These are phyloP conservation scores for Dromaius novaehollandiae DNA, from an alignment of 2,113 vertebrate species.

Conservation along the genomic window DNA sequence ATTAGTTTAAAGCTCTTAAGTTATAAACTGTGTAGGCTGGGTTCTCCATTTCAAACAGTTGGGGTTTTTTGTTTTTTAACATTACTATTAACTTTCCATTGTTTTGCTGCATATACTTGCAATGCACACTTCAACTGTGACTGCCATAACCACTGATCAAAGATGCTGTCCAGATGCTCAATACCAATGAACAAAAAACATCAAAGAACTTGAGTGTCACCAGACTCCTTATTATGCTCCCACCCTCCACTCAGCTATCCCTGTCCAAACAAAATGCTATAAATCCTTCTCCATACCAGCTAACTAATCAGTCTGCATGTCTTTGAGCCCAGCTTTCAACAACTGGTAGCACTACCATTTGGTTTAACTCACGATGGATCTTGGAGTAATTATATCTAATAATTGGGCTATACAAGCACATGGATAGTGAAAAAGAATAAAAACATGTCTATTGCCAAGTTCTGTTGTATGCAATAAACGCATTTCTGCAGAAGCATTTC, in stretches of 20 bases:
- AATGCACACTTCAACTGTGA: not conserved
- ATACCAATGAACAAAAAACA: not conserved
- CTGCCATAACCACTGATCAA: not conserved
- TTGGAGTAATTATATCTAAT: not conserved
- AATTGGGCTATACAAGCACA: not conserved
- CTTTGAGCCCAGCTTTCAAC: not conserved
- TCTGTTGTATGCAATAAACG: not conserved
- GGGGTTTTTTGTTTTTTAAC: not conserved
- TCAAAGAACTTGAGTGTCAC: not conserved
- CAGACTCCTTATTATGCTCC: not conserved
- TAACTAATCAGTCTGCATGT: not conserved
- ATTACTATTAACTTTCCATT: not conserved
- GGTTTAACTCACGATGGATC: not conserved
- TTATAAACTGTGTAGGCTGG: not conserved
- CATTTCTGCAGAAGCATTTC: not conserved
- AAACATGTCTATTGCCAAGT: not conserved
- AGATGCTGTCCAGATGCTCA: conserved; percentile 1
- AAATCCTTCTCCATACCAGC: not conserved
- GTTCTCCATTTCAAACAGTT: not conserved
- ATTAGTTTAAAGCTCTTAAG: not conserved
- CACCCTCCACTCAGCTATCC: not conserved
- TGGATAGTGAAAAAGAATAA: not conserved
- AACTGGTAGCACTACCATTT: not conserved
- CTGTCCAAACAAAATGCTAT: not conserved
- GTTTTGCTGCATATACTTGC: not conserved